These are phyloP conservation scores for Papilio xuthus DNA, from an alignment of 1,140 invertebrate genomes.

Conservation along the genomic window DNA sequence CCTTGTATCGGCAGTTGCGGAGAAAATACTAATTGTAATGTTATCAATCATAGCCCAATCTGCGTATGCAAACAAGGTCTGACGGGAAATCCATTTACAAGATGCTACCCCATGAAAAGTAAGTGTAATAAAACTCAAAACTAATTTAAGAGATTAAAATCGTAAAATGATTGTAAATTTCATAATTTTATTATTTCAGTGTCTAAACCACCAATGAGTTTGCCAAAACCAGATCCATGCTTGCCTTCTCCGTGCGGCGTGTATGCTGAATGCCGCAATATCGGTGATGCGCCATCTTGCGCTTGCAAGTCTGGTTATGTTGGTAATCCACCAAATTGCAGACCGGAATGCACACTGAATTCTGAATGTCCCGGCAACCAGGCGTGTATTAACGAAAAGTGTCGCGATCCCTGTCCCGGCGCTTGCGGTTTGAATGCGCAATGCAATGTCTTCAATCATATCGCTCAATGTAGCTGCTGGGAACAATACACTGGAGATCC, in stretches of 20 bases:
- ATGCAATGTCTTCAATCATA: constrained; percentile 88
- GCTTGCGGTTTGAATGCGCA: constrained; percentile 86
- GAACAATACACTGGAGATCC: constrained; percentile 77
- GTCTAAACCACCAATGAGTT: constrained; percentile 72
- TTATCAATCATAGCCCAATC: constrained; percentile 89
- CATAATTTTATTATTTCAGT: constrained; percentile 76
- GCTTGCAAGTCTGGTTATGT: constrained; percentile 85
- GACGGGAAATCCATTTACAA: constrained; percentile 87
- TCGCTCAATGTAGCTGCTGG: constrained; percentile 87
- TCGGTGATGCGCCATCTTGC: constrained; percentile 85
- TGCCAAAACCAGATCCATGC: constrained; percentile 84
- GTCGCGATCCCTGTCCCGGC: constrained; percentile 87
- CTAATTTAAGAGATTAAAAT: constrained; percentile 32
- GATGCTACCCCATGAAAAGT: constrained; percentile 84
- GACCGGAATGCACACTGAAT: constrained; percentile 89
- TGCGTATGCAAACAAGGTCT: constrained; percentile 85
- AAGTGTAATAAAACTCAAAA: constrained; percentile 50
- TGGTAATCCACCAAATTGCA: constrained; percentile 87
- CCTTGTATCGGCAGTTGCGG: constrained; percentile 88
- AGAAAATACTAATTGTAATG: constrained; percentile 88
- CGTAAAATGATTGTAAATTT: constrained; percentile 28
- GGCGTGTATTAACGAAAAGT: constrained; percentile 88
- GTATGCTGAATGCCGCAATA: constrained; percentile 86
- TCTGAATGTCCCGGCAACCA: constrained; percentile 86
- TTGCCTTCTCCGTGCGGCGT: constrained; percentile 88